Evolutionary conservation across 2,888 invertebrate species (phyloP).

Genomic region (Lepeophtheirus nordmannii): DNA sequence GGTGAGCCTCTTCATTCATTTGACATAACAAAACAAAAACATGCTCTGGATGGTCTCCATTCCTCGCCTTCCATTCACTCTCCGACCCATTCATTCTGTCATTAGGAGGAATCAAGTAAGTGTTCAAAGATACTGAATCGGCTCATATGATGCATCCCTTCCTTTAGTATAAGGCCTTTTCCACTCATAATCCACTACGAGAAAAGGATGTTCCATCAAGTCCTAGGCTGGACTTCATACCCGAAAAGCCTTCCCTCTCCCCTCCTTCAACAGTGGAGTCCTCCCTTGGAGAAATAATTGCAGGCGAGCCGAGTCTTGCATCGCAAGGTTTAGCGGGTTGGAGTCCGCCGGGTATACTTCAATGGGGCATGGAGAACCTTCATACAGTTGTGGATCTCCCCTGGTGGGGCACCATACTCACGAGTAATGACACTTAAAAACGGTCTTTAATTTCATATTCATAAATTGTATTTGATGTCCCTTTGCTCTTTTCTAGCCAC

Average conservation of each 20-base stretch:
- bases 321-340: slow-evolving; percentile 69
- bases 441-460: not conserved
- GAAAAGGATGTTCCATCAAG: not conserved
- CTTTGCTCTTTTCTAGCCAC: not conserved
- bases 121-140: not conserved
- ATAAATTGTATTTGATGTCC: not conserved
- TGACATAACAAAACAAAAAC: no score
- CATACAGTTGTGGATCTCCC: slow-evolving; percentile 68
- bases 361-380: slow-evolving; percentile 60
- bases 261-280: not conserved
- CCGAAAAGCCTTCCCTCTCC: slow-evolving; percentile 5
- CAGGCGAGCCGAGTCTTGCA: slow-evolving; percentile 55
- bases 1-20: no score
- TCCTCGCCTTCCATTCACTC: not conserved
- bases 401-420: slow-evolving; percentile 78
- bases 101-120: not conserved
- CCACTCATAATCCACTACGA: not conserved
- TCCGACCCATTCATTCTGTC: not conserved
- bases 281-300: not conserved
- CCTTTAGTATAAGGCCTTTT: not conserved
- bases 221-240: slow-evolving; percentile 6
- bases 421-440: slow-evolving; percentile 40
- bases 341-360: slow-evolving; percentile 64
- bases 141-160: not conserved
- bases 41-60: not conserved